Percentiles rank a stretch among this genome's conserved stretches.
Evolutionary conservation across 1,140 invertebrate genomes (phyloP).

Genomic region (Brevipalpus yothersi): DNA sequence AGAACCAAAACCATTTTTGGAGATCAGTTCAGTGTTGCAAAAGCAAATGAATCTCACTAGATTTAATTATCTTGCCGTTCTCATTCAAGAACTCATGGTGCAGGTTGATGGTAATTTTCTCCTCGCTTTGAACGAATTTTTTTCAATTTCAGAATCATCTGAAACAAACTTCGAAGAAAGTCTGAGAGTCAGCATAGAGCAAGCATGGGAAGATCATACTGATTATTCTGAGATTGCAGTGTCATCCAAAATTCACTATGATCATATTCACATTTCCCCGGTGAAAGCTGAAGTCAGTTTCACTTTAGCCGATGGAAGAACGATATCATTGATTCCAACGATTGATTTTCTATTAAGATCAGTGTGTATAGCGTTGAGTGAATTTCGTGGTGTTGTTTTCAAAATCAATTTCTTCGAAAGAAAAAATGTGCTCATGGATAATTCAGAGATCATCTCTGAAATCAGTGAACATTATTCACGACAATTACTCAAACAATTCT

Average conservation of each 20-base stretch:
- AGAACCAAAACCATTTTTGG: slow-evolving; percentile 79
- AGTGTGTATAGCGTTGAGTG: slow-evolving; percentile 75
- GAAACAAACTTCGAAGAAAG: neutral
- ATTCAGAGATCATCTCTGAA: slow-evolving; percentile 55
- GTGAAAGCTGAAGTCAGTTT: slow-evolving; percentile 41
- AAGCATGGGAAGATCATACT: no score
- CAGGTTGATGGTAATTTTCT: slow-evolving; percentile 83
- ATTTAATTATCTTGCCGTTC: slow-evolving; percentile 47
- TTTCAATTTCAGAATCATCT: slow-evolving; percentile 26
- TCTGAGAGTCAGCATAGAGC: no score
- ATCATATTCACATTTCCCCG: slow-evolving; percentile 82
- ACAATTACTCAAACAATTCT: slow-evolving; percentile 56
- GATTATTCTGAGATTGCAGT: neutral
- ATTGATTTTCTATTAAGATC: slow-evolving; percentile 28
- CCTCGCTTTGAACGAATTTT: slow-evolving; percentile 50
- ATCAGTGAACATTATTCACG: slow-evolving; percentile 51
- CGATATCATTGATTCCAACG: neutral
- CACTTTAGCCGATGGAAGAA: neutral
- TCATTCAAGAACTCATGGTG: slow-evolving; percentile 87
- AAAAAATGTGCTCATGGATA: slow-evolving; percentile 61
- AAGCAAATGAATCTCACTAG: slow-evolving; percentile 54
- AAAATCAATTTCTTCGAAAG: slow-evolving; percentile 90
- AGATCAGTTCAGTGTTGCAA: slow-evolving; percentile 69
- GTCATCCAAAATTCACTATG: slow-evolving; percentile 29
- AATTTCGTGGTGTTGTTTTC: slow-evolving; percentile 93